These are phyloP conservation scores for Helarctos malayanus DNA, from an alignment of 2,797 vertebrate species.

Conservation along the genomic window DNA sequence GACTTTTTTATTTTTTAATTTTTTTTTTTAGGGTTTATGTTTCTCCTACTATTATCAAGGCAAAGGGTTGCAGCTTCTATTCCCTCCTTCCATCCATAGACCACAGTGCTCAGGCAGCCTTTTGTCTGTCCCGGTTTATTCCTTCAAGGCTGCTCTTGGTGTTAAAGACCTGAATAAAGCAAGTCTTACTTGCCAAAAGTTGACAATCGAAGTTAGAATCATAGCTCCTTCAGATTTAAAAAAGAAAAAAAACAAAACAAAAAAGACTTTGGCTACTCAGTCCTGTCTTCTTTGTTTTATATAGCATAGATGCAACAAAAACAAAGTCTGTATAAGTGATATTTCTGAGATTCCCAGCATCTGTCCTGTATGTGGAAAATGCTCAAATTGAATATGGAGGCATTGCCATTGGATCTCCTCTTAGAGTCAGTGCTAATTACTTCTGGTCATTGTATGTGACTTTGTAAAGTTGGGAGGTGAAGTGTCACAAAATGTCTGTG, in stretches of 20 bases:
- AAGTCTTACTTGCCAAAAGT: constrained; percentile 43
- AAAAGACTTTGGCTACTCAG: neutral
- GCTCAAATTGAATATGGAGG: neutral
- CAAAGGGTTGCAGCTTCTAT: neutral
- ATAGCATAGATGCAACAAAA: neutral
- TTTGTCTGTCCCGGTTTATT: constrained; percentile 26
- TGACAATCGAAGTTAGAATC: constrained; percentile 27
- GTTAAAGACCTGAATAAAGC: constrained; percentile 42
- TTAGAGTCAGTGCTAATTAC: neutral
- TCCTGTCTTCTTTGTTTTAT: neutral
- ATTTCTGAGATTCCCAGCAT: neutral
- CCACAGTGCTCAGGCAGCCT: neutral
- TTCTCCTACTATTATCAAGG: constrained; percentile 44
- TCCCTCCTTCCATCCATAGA: neutral
- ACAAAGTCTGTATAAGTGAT: neutral
- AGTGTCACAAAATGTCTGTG: neutral
- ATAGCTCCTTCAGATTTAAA: neutral
- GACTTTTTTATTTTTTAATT: neutral
- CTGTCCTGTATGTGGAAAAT: neutral
- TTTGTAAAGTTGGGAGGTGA: neutral
- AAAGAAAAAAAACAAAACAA: neutral
- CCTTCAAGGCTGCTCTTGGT: neutral
- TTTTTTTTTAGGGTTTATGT: constrained; percentile 6
- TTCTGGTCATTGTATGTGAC: neutral
- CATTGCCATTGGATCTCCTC: neutral